These are phyloP conservation scores for Acarapis woodi DNA, from an alignment of 1,140 invertebrate genomes.

Conservation along the genomic window DNA sequence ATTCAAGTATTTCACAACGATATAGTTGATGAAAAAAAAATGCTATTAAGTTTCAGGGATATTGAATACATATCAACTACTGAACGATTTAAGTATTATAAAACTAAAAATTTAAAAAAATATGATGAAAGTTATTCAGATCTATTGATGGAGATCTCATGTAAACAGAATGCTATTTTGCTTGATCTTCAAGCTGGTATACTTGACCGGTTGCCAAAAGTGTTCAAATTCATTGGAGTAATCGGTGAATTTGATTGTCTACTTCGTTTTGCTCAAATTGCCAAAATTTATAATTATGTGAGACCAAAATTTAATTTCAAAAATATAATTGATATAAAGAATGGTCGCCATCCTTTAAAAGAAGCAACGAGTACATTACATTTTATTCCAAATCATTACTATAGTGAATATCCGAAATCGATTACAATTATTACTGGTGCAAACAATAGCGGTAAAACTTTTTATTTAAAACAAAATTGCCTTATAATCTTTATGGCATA, in stretches of 20 bases:
- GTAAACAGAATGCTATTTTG: slow-evolving; percentile 24
- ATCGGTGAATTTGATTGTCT: slow-evolving; percentile 2
- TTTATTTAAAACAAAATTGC: slow-evolving; percentile 55
- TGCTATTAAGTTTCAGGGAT: slow-evolving; percentile 28
- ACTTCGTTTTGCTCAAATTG: slow-evolving; percentile 26
- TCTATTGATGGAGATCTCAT: no score
- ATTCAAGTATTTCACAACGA: slow-evolving; percentile 11
- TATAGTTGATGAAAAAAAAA: slow-evolving; percentile 21
- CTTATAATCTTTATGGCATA: slow-evolving; percentile 52
- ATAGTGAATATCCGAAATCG: slow-evolving; percentile 22
- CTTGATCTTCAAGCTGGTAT: slow-evolving; percentile 32
- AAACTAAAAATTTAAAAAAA: no score
- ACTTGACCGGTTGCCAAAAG: slow-evolving; percentile 30
- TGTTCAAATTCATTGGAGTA: neutral
- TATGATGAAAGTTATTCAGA: no score
- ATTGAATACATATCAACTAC: slow-evolving; percentile 27
- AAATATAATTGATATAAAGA: slow-evolving; percentile 30
- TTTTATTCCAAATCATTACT: slow-evolving; percentile 42
- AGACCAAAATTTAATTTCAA: slow-evolving; percentile 28
- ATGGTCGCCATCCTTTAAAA: slow-evolving; percentile 45
- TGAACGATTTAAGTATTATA: no score
- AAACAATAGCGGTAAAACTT: slow-evolving; percentile 68
- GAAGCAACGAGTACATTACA: slow-evolving; percentile 27
- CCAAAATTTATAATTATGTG: slow-evolving; percentile 35
- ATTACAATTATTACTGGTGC: slow-evolving; percentile 57